Evolutionary conservation across 2,888 invertebrate genomes (phyloP), one percentile per base, ranked within the genome.

Genomic region (Lasioglossum leucozonium): DNA sequence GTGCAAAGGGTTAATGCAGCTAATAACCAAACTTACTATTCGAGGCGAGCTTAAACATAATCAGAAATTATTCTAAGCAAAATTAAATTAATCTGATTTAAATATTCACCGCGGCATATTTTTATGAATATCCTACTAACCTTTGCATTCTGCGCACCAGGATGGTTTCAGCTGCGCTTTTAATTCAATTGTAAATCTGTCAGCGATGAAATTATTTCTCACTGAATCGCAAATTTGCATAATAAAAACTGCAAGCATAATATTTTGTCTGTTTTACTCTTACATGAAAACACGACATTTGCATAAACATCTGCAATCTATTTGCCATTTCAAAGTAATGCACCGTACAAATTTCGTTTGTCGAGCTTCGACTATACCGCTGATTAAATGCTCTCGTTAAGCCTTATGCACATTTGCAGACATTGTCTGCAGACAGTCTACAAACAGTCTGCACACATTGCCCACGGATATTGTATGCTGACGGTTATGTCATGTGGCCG

Each of bases 371-470:
- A 34, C 67, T 67, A 10, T 22, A 22, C 67, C 4, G 37, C 37
- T 22, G 67, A 37, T 37, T 37, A 34, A 67, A 67, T 34, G 67
- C 37, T 67, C 37, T 67, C 67, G 67, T 67, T 67, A 67, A 18
- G 37, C 67, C 67, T 37, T 67, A 37, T 67, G 37, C 37, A 67
- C 67, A 67, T 67, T 67, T 67, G 16, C 67, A 67, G 67, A 67
- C 22, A 67, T 10, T 22, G 34, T 67, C 34, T 37, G 37, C 37
- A 67, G 34, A 67, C 67, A 67, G 67, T 67, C 37, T 37, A 67
- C 67, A 67, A 37, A 67, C 67, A 67, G 67, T 37, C 67, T 67
- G 67, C 67, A 37, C 22, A 22, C 67, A 67, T 62, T 67, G 67
- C 37, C 22, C 4, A 22, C 37, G 67, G 67, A 67, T 67, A 67